Evolutionary conservation across 2,797 vertebrate species (phyloP), one percentile per base, ranked within the genome.

Genomic region (Tenualosa ilisha): DNA sequence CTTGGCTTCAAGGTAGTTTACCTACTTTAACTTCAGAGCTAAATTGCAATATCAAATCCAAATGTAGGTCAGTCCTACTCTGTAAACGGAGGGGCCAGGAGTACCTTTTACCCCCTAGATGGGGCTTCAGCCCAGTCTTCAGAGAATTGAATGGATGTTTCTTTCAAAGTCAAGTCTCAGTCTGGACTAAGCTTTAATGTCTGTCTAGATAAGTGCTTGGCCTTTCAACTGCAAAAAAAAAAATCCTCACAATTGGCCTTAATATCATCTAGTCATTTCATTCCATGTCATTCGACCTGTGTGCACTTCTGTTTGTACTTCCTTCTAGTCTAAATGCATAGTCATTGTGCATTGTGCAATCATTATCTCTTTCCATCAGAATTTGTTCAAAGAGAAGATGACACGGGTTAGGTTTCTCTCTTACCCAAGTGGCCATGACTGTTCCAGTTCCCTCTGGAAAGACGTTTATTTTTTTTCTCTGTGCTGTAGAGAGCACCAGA

Each of bases 361-460:
- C 72, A 37, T 83, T 65, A 68, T 75, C 46, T 24, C 61, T 72
- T 75, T 24, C 86, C 53, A 22, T 53, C 8, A 9, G 79, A 86
- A 86, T 90, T 91, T 81, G 91, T 90, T 91, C 87, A 92, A 31
- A 90, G 89, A 86, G 85, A 86, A 89, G 89, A 92, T 89, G 84
- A 86, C 85, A 91, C 85, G 87, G 88, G 92, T 94, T 90, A 91
- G 92, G 91, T 92, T 93, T 90, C 88, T 94, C 89, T 94, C 90
- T 93, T 91, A 90, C 91, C 91, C 89, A 89, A 93, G 92, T 94
- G 94, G 93, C 94, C 92, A 94, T 92, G 93, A 95, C 93, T 91
- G 93, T 94, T 93, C 85, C 85, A 91, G 85, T 86, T 83, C 90
- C 91, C 91, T 79, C 89, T 91, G 90, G 82, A 84, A 46, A 82